These are phyloP conservation scores for Elgaria multicarinata DNA, from an alignment of 2,113 vertebrate genomes.

Conservation along the genomic window DNA sequence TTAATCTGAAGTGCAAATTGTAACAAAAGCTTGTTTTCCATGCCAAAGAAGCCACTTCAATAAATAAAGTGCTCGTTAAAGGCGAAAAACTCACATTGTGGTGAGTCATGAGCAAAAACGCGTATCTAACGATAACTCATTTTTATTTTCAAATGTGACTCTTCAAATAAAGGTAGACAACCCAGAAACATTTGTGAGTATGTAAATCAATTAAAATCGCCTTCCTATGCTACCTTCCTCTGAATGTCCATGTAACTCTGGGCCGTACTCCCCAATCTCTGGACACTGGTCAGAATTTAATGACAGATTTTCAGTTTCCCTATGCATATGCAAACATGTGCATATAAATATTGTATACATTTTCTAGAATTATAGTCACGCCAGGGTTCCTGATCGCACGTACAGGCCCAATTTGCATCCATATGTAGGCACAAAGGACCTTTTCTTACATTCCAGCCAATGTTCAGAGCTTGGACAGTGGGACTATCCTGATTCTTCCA, in stretches of 20 bases:
- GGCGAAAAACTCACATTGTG: not conserved
- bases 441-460: not conserved
- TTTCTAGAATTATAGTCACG: not conserved
- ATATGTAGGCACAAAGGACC: not conserved
- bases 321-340: not conserved
- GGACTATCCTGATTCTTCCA: not conserved
- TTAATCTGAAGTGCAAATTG: slow-evolving; percentile 35
- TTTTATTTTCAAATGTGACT: not conserved
- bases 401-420: not conserved
- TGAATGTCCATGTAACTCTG: not conserved
- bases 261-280: not conserved
- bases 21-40: slow-evolving; percentile 14
- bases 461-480: not conserved
- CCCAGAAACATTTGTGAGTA: not conserved
- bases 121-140: not conserved
- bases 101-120: slow-evolving; percentile 4
- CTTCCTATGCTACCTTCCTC: not conserved
- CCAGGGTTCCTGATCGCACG: not conserved
- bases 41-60: not conserved
- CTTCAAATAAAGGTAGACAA: not conserved
- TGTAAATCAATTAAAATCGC: not conserved
- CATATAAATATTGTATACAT: not conserved
- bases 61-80: slow-evolving; percentile 20
- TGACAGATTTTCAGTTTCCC: not conserved
- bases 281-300: not conserved